Evolutionary conservation across 2,888 invertebrate species (phyloP), one percentile per base, ranked within the genome.

Genomic region (Muscina levida): DNA sequence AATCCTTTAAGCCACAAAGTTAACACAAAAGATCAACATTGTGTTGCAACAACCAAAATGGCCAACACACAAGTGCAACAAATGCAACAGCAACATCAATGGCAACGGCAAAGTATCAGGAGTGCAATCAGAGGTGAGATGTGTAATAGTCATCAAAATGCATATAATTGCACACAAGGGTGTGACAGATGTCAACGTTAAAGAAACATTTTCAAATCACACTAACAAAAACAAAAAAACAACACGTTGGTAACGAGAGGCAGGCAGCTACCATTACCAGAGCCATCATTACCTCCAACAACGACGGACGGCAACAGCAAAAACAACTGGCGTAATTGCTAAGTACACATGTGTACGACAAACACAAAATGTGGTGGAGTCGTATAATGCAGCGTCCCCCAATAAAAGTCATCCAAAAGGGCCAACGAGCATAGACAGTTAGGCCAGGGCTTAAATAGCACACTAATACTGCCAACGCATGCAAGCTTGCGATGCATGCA

Each of bases 131-230:
- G 71, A 76, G 82, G 80, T 81, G 79, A 77, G 74, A 72, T 78
- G 51, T 70, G 75, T 81, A 74, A 82, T 77, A 82, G 83, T 82
- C 83, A 83, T 84, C 82, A 83, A 82, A 84, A 78, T 82, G 82
- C 62, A 82, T 83, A 83, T 85, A 85, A 85, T 84, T 84, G 84
- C 84, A 85, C 84, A 83, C 84, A 82, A 81, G 84, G 84, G 84
- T 83, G 84, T 85, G 84, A 84, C 84, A 85, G 84, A 85, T 85
- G 84, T 85, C 84, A 84, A 84, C 83, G 83, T 82, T 82, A 82
- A 84, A 82, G 84, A 83, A 85, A 82, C 84, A 84, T 84, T 83
- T 81, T 72, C 72, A 78, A 79, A 78, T 75, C 80, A 76, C 70
- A 79, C 70, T 5, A 57, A 75, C 62, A 19, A 72, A 24, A 75